phyloP scores from a whole-genome alignment of 1,140 invertebrate genomes.

The Rhagoletis pomonella region DNA sequence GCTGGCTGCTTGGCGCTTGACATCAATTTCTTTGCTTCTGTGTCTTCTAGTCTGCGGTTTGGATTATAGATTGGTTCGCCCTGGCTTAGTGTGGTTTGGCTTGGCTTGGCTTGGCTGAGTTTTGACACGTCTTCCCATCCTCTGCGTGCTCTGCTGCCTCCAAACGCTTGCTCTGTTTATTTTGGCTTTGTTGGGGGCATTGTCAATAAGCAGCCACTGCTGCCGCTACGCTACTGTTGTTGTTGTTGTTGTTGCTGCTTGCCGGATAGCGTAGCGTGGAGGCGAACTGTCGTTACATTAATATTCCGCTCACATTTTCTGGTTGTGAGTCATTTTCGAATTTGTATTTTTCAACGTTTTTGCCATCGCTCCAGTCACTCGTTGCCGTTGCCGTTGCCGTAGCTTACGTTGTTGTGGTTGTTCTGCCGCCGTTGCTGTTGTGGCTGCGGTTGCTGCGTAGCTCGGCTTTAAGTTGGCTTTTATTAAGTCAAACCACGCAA shows the following conservation, averaged over 20 bases:
- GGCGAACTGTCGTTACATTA: constrained; percentile 2
- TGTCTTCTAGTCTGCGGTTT: constrained; percentile 15
- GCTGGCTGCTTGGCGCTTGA: not conserved
- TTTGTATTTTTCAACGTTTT: constrained; percentile 33
- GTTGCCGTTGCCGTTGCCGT: not conserved
- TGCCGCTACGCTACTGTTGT: not conserved
- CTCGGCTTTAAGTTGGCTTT: constrained; percentile 13
- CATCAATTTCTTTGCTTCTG: not conserved
- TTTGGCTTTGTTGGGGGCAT: not conserved
- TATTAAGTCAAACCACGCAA: constrained; percentile 46
- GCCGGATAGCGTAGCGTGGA: not conserved
- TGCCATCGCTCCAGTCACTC: not conserved
- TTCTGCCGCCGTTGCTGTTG: not conserved
- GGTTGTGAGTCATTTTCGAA: constrained; percentile 45
- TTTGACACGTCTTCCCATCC: not conserved
- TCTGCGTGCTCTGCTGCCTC: not conserved
- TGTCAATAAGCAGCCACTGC: constrained; percentile 13
- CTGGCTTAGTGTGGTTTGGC: constrained; percentile 21
- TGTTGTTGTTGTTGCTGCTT: not conserved
- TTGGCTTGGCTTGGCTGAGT: not conserved
- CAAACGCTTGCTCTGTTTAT: not conserved
- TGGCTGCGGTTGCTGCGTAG: not conserved
- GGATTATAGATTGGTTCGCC: constrained; percentile 26
- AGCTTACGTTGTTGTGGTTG: not conserved
- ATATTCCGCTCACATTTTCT: constrained; percentile 48